These are phyloP conservation scores for Alethe castanea DNA, from an alignment of 2,113 vertebrate species.

Conservation along the genomic window DNA sequence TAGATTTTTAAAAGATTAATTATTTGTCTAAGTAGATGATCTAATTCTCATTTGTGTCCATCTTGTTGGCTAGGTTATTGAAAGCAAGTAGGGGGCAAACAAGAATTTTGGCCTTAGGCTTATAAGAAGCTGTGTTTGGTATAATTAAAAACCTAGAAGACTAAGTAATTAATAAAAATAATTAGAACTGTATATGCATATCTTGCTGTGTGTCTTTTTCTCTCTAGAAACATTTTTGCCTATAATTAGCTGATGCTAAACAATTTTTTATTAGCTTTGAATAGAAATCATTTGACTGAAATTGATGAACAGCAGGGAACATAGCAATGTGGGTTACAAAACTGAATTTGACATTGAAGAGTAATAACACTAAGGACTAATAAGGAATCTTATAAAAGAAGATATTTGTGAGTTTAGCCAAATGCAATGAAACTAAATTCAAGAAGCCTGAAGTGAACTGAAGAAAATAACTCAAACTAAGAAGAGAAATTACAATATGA, in stretches of 20 bases:
- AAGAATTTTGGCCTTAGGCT: not conserved
- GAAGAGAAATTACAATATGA: not conserved
- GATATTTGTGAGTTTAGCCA: not conserved
- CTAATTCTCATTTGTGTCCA: not conserved
- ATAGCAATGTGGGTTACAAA: not conserved
- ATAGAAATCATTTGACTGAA: not conserved
- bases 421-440: not conserved
- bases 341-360: not conserved
- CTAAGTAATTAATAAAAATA: not conserved
- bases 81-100: not conserved
- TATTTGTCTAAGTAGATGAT: not conserved
- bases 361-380: not conserved
- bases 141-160: not conserved
- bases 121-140: not conserved
- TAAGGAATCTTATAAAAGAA: not conserved
- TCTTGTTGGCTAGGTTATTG: not conserved
- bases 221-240: not conserved
- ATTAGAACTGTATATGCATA: not conserved
- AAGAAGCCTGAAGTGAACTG: not conserved
- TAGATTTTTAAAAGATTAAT: not conserved
- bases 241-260: not conserved
- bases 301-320: not conserved
- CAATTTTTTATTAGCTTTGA: not conserved
- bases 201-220: not conserved
- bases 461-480: not conserved